Conservation (phyloP, 2,113 vertebrate genomes). For the Delphinapterus leucas region DNA sequence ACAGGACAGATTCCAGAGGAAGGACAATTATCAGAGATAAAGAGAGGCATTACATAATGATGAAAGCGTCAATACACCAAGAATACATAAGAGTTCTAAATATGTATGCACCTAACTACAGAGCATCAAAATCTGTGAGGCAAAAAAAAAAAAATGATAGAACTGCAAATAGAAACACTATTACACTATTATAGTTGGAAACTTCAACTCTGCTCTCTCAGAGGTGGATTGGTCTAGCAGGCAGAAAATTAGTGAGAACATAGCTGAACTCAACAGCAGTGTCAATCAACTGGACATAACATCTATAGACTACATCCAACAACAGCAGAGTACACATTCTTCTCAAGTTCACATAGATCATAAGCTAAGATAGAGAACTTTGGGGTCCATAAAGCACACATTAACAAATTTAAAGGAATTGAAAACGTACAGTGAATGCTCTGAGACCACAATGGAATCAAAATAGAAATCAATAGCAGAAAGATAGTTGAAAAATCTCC, state of each 20-base stretch:
- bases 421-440: background rate
- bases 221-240: background rate
- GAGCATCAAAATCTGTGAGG: background rate
- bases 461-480: background rate
- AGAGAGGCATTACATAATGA: background rate
- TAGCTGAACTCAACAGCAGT: background rate
- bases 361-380: background rate
- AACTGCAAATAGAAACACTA: background rate
- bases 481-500: background rate
- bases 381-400: background rate
- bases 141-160: background rate
- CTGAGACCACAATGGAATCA: background rate
- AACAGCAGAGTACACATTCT: background rate
- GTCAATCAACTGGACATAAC: background rate
- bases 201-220: background rate
- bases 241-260: background rate
- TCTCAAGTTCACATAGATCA: background rate
- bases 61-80: background rate
- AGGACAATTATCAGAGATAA: background rate
- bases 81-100: background rate
- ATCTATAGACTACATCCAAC: background rate
- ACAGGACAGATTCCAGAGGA: background rate
- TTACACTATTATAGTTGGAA: background rate
- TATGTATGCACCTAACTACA: background rate
- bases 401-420: background rate